Percentiles rank a stretch among this genome's conserved stretches.
Evolutionary conservation across 64 coral and sea anemone genomes (phyloP).

Genomic region (Dendronephthya gigantea): DNA sequence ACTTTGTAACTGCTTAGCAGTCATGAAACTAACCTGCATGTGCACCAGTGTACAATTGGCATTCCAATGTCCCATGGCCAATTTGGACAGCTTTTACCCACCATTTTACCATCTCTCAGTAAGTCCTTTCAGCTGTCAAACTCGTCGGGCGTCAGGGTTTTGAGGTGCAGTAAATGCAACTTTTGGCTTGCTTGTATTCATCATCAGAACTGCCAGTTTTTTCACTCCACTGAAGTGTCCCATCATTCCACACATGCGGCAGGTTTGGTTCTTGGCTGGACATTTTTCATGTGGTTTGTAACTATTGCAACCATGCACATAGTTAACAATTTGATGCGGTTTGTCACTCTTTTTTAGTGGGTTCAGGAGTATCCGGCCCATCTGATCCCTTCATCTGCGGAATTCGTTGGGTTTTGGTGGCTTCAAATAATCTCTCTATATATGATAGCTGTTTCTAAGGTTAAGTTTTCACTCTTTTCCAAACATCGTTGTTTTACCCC

Average conservation of each 20-base stretch:
- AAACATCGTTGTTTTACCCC: constrained; percentile 31
- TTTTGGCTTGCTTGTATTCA: background rate
- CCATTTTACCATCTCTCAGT: background rate
- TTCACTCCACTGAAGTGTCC: constrained; percentile 23
- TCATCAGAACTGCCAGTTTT: background rate
- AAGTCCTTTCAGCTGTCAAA: background rate
- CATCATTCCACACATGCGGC: constrained; percentile 16
- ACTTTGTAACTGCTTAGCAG: background rate
- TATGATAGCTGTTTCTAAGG: constrained; percentile 22
- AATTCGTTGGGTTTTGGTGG: background rate
- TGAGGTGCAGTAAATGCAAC: constrained; percentile 15
- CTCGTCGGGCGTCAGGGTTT: background rate
- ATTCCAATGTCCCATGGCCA: background rate
- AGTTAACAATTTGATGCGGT: background rate
- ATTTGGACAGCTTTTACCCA: constrained; percentile 36
- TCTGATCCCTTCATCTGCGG: background rate
- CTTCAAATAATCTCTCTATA: constrained; percentile 7
- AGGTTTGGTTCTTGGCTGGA: constrained; percentile 18
- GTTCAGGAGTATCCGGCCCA: background rate
- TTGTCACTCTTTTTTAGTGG: background rate
- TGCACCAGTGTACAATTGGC: background rate
- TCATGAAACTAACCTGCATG: constrained; percentile 10
- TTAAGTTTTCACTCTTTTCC: constrained; percentile 27
- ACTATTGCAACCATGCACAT: constrained; percentile 1
- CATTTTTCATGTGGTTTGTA: constrained; percentile 24